Percentiles rank a stretch among this genome's conserved stretches.
These are phyloP conservation scores for Anthoscopus minutus DNA, from an alignment of 2,113 vertebrate species.

Conservation along the genomic window DNA sequence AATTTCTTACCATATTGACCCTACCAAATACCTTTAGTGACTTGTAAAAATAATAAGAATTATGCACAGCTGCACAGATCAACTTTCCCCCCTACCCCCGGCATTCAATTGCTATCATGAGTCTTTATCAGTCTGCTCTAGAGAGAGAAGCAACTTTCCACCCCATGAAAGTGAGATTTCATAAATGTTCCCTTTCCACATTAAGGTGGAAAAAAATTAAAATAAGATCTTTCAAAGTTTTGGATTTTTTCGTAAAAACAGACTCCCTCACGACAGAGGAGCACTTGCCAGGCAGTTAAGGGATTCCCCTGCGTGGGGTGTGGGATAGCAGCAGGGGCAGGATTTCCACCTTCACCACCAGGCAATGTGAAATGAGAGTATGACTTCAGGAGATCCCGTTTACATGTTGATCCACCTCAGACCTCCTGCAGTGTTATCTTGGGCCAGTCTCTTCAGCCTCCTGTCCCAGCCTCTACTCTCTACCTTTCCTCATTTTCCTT, in stretches of 20 bases:
- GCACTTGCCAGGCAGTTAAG: background rate
- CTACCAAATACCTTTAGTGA: constrained; percentile 31
- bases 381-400: background rate
- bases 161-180: background rate
- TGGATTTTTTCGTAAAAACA: background rate
- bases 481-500: background rate
- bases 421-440: background rate
- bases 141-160: constrained; percentile 3
- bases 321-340: background rate
- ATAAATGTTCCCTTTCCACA: background rate
- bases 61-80: constrained; percentile 40
- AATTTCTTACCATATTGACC: constrained; percentile 41
- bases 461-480: background rate
- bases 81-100: background rate
- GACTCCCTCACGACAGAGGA: background rate
- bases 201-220: background rate
- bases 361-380: background rate
- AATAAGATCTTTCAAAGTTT: background rate
- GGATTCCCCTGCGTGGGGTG: background rate
- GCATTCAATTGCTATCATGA: constrained; percentile 15
- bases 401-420: background rate
- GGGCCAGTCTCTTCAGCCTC: background rate
- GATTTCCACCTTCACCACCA: background rate
- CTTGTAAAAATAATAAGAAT: constrained; percentile 51
- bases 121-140: constrained; percentile 34